These are phyloP conservation scores for Ophion obscuratus DNA, from an alignment of 2,888 invertebrate species.

Conservation along the genomic window DNA sequence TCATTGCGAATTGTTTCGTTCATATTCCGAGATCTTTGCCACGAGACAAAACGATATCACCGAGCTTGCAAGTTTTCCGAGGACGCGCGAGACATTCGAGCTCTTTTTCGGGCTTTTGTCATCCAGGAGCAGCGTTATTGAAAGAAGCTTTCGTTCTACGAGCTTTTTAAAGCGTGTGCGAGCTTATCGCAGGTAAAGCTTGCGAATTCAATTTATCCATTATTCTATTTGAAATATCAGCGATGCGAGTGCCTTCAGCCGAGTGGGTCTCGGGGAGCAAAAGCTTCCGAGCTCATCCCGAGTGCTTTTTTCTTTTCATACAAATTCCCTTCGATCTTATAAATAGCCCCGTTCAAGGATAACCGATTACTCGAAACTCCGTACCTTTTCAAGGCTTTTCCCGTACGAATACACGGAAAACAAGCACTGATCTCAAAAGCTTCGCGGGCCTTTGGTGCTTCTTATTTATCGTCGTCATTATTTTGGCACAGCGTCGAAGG, in stretches of 20 bases:
- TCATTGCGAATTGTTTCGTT: no score
- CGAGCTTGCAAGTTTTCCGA: not conserved
- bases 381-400: not conserved
- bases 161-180: not conserved
- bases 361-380: slow-evolving; percentile 2
- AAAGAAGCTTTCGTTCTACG: slow-evolving; percentile 1
- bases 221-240: slow-evolving; percentile 21
- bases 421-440: not conserved
- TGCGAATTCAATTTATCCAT: slow-evolving; percentile 25
- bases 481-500: not conserved
- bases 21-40: not conserved
- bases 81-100: not conserved
- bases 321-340: slow-evolving; percentile 1
- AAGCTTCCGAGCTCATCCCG: slow-evolving; percentile 1
- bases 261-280: not conserved
- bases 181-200: not conserved
- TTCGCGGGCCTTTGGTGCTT: not conserved
- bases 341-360: not conserved
- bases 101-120: not conserved
- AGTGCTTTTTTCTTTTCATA: slow-evolving; percentile 10
- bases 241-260: slow-evolving; percentile 3
- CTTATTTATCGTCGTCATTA: not conserved
- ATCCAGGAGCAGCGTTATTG: not conserved
- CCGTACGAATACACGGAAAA: not conserved
- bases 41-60: not conserved